Evolutionary conservation across 2,797 vertebrate genomes (phyloP), one percentile per base, ranked within the genome.

Genomic region (Chaetophractus vellerosus): DNA sequence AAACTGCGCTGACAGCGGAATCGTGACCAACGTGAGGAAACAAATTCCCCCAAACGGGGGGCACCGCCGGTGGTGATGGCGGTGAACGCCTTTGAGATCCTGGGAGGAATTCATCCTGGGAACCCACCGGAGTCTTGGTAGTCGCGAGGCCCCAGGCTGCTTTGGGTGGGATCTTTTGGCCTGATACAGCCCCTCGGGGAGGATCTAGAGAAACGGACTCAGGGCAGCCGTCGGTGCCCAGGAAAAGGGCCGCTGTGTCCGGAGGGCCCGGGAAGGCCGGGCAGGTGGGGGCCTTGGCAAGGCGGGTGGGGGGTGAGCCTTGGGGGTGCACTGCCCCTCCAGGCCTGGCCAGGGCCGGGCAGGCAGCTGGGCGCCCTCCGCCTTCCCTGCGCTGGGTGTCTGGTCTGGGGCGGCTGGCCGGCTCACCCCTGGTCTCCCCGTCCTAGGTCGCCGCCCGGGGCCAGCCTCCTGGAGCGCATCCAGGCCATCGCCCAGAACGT

Each of bases 401-500:
- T 3, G 21, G 48, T 0, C 0, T 8, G 0, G 33, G 33, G 11
- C 6, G 50, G 11, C 3, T 50, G 38, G 36, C 19, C 14, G 5
- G 0, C 63, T 96, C n/a, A 95, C 48, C 61, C 48, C 26, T 4
- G 68, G 8, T 88, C 48, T 89, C 75, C 78, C 48, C 63, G 33
- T 0, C 57, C 6, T 75, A 99, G 99, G 98, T 98, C 99, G 96
- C 99, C 99, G 96, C 91, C 98, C 4, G 99, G 99, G 48, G 98
- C 98, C 0, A 98, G 99, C 86, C 97, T 99, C 97, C 99, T 99
- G 98, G 99, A 99, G 98, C 99, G 98, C 97, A 99, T 99, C 98
- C 99, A 99, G 98, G 99, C 99, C 87, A 99, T 99, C n/a, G 99
- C 99, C 88, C 99, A 99, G 97, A 99, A 99, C 0, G 99, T 99